Evolutionary conservation across 2,113 vertebrate genomes (phyloP), one percentile per base, ranked within the genome.

Genomic region (Alligator sinensis): DNA sequence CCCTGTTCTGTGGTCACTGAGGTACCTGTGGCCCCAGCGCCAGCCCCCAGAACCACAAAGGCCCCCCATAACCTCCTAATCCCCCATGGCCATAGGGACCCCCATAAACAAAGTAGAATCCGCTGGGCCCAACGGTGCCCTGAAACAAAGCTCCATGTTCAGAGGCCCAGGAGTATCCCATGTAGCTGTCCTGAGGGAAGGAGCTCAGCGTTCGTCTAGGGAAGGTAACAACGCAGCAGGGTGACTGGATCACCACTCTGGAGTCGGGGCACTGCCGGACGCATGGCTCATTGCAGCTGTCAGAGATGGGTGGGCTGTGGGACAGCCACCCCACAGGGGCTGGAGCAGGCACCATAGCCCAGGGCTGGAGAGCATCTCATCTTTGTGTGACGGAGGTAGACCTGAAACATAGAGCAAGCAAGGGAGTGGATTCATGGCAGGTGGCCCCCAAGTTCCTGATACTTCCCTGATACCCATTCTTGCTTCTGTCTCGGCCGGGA

Each of bases 221-320:
- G 16, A 94, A 0, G 54, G 84, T 84, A 90, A 94, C 77, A 70
- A 81, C 34, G 6, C 54, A 61, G 0, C 87, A 86, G 0, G 87
- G 93, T 1, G 90, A 80, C 9, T 66, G 3, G 70, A 94, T 90
- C 28, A 94, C 58, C 1, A 77, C 84, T 87, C 77, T 77, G 74
- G 94, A 95, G 15, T 88, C 74, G 0, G 94, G 91, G 34, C 94
- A 91, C 11, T 88, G 94, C 91, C 82, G 91, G 81, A 94, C 93
- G 4, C 84, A 94, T 0, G 74, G 93, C 84, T 90, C 91, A 1
- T 91, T 93, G 91, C 2, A 30, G 84, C 54, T 92, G 38, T 94
- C 22, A 0, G 88, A 91, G 10, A 93, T 27, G 1, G 93, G 91
- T 34, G 34, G 34, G 34, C 84, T 14, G 93, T 19, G 93, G 88